Base-by-base conservation (phyloP, 2,888 invertebrate species). In the Dicyrtomina minuta region DNA sequence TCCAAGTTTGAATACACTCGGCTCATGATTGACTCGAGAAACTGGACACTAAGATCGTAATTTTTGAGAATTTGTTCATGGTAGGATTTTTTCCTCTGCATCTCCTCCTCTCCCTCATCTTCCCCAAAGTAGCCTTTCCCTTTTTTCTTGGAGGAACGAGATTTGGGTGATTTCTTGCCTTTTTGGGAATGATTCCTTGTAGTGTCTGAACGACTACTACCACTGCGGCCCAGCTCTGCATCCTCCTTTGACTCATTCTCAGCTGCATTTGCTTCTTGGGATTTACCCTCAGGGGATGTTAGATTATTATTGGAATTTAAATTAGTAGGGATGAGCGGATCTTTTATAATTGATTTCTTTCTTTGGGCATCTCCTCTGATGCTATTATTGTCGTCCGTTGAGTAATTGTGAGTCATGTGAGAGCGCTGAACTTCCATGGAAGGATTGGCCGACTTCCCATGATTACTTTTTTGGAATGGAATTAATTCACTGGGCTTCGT, bases 401-500 rank as follows among this genome's bases (percentile, higher is more conserved):
- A n/a, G n/a, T n/a, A n/a, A n/a, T n/a, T n/a, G n/a, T n/a, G n/a
- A n/a, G n/a, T n/a, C 43, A 8, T 43, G 43, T 22, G 12, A 41
- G 60, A 60, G 5, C 1, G 20, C n/a, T 60, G 44, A 13, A 60
- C 60, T 43, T 60, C 44, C 22, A 60, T 43, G 1, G 60, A 60
- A 5, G 60, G 20, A 15, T 43, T 24, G 4, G 44, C 20, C 39
- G n/a, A 2, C 41, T 39, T 39, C 17, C 13, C n/a, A 12, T 5
- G 20, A 13, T 58, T 17, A 43, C 43, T 43, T 12, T 12, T 43
- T 43, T 8, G 43, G n/a, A n/a, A 39, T 8, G 39, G 27, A 20
- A 39, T 39, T 20, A 20, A 5, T 55, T 88, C 88, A 12, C 92
- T 55, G 6, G 22, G 15, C n/a, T n/a, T n/a, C n/a, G n/a, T n/a